Base-by-base conservation (phyloP, 2,888 invertebrate species). In the Anthophora plumipes region DNA sequence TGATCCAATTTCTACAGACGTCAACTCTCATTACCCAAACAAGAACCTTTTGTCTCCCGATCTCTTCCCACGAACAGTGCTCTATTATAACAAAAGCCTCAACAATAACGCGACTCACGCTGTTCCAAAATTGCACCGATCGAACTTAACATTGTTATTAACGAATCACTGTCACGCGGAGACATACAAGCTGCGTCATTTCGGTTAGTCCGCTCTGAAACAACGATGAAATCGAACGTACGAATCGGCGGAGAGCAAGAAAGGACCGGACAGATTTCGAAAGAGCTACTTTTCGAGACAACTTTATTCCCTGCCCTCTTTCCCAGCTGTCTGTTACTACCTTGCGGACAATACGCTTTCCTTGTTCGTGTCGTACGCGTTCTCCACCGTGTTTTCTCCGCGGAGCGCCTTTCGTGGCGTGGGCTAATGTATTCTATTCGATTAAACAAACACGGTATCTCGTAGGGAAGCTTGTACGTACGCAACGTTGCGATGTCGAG, bases 401-500 rank as follows among this genome's bases (percentile, higher is more conserved):
- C 59, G 72, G 76, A 69, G 72, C 72, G 80, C 77, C 85, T 86
- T 86, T 85, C 85, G 80, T 77, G 77, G 86, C 89, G 89, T 89
- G 88, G 90, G 90, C 85, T 90, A 90, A 90, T 90, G 89, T 90
- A 90, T 90, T 90, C 90, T 88, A 89, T 89, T 89, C 88, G 90
- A 90, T 90, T 90, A 90, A 90, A 90, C 85, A 89, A 90, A 89
- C 88, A 89, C 88, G 84, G 85, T 83, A 87, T 83, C 81, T 86
- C 86, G 83, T 85, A 85, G 83, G 79, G 80, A 79, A 72, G 81
- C 81, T 77, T 82, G 86, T 88, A 83, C 72, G 50, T 74, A 77
- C 77, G 81, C 85, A 77, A 41, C 74, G 78, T 64, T 74, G 71
- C 68, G 80, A 75, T 66, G 85, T 78, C 61, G 68, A 48, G 20